Evolutionary conservation across 2,113 vertebrate genomes (phyloP), one percentile per base, ranked within the genome.

Genomic region (Channa argus): DNA sequence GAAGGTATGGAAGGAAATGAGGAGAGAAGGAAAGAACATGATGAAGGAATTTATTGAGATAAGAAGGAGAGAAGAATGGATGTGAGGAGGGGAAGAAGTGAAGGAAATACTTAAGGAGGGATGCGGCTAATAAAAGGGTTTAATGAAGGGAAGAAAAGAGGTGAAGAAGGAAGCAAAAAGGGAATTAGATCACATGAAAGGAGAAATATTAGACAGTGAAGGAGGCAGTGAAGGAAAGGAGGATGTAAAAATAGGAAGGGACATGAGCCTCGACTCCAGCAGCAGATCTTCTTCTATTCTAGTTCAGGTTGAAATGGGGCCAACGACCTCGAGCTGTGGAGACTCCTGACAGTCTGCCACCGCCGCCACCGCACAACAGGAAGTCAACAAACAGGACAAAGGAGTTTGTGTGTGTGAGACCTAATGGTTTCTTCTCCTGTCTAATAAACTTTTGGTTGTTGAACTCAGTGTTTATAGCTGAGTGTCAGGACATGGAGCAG

Each of bases 401-500:
- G 34, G 62, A n/a, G 45, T 79, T 60, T 9, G 11, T 69, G 63
- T 65, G 2, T 45, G 44, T 38, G 38, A 64, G 60, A 70, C 59
- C 60, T 46, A 56, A 63, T 4, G 51, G 37, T 6, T 51, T 50
- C 15, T 4, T 55, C 24, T 52, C n/a, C 44, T 49, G 45, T 64
- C 44, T 11, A 11, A 36, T 63, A 34, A 41, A 46, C 46, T 6
- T 12, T 52, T 65, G 80, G 77, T 41, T 63, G 55, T 53, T 86
- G 80, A 86, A 80, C 80, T 33, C 41, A 45, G 45, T 61, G 60
- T 53, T 60, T 24, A 24, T 24, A 24, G 24, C 24, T 55, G 39
- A 24, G 54, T 39, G 68, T 53, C 47, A 46, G 45, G 46, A 85
- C 77, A 79, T 33, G 60, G 62, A 65, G 24, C 77, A 85, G 73